Conservation (phyloP, 2,797 vertebrate genomes). For the Syndactyla subalaris region DNA sequence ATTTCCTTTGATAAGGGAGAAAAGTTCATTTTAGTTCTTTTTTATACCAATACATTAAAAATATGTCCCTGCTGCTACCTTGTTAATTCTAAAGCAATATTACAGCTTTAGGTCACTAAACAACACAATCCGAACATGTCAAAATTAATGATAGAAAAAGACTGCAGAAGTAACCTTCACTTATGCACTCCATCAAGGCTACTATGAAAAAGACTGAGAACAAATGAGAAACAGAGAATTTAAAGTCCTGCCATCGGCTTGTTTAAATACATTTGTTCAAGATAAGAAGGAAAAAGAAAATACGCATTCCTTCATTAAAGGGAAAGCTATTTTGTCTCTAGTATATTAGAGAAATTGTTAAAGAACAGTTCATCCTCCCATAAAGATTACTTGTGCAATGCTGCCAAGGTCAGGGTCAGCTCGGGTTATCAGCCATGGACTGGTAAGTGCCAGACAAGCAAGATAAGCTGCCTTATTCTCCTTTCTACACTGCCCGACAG, state of each 20-base stretch:
- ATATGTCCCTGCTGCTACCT: rapidly evolving
- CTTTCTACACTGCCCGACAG: not conserved
- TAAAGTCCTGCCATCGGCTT: not conserved
- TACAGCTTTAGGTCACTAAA: not conserved
- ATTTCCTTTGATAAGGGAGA: not conserved
- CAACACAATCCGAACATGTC: not conserved
- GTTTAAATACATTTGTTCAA: conserved; percentile 12
- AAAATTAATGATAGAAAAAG: not conserved
- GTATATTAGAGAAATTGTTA: conserved; percentile 17
- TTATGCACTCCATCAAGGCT: not conserved
- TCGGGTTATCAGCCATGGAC: conserved; percentile 38
- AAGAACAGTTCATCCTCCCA: conserved; percentile 32
- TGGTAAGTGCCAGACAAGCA: conserved; percentile 1
- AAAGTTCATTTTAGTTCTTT: not conserved
- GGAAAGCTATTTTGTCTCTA: not conserved
- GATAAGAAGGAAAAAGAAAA: conserved; percentile 19
- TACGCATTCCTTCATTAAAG: not conserved
- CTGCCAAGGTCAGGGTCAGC: conserved; percentile 57
- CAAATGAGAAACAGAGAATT: not conserved
- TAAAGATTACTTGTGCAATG: conserved; percentile 13
- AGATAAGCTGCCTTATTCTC: conserved; percentile 26
- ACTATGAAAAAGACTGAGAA: not conserved
- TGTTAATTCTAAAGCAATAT: not conserved
- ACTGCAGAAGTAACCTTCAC: not conserved
- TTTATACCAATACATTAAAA: not conserved